Base-by-base conservation (phyloP, 2,113 vertebrate genomes). In the Elachura formosa region DNA sequence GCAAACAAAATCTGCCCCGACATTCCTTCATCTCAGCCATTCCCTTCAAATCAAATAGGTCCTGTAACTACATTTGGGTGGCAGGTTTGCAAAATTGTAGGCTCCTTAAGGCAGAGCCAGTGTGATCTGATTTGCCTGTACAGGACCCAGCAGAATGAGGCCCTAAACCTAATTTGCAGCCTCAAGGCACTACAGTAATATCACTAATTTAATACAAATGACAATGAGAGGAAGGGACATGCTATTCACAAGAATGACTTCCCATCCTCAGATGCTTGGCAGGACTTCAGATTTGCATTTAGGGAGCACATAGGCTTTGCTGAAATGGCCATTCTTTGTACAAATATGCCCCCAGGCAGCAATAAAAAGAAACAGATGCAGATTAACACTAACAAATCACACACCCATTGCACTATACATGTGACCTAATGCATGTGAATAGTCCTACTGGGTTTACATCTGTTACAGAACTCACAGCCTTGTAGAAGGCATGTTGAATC, bases 351-450 rank as follows among this genome's bases (percentile, higher is more conserved):
- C 52, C 79, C 40, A 71, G 86, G 72, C 85, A 96, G 64, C 72
- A 85, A 79, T 96, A 84, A 95, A 93, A 91, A 91, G 78, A 83
- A 96, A 83, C 87, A 93, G 84, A 95, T 91, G 94, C 59, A 92
- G 92, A 93, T 94, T 91, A 95, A 87, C 84, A 78, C 62, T 87
- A 94, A 85, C 84, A 85, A 88, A 91, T 94, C 81, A 77, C 79
- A 87, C 71, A 80, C 9, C 25, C 72, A 38, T 45, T 90, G 72
- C 12, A 15, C 74, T 83, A 9, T 38, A 55, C 36, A 8, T 86
- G 78, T 71, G 94, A 77, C 73, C 45, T 89, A 86, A 96, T 38
- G 55, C 52, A 74, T 36, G 43, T 49, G 48, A 93, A 49, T 61
- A 77, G 71, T 77, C 87, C 67, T 91, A 62, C 72, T 77, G 75